These are phyloP conservation scores for Adoxophyes honmai DNA, from an alignment of 1,140 invertebrate genomes.

Conservation along the genomic window DNA sequence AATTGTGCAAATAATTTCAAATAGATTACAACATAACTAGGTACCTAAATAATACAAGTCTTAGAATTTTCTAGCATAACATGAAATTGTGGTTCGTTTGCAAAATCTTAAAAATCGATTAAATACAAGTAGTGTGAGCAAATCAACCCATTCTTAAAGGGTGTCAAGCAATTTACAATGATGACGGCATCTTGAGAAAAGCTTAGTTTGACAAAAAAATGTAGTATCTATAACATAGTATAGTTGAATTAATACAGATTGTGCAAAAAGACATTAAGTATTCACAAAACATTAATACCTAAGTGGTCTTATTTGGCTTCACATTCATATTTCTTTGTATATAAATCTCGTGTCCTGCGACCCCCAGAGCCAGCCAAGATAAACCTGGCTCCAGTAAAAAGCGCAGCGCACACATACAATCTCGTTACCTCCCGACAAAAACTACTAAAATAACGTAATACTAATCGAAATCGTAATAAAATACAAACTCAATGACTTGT, in stretches of 20 bases:
- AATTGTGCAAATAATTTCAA: slow-evolving; percentile 7
- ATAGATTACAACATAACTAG: slow-evolving; percentile 7
- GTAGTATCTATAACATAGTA: too few relatives aligned
- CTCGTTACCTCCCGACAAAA: background rate
- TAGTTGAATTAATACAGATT: background rate
- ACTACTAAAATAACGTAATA: background rate
- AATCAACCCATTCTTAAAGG: too few relatives aligned
- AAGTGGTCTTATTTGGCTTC: slow-evolving; percentile 22
- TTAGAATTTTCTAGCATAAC: background rate
- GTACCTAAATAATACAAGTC: slow-evolving; percentile 4
- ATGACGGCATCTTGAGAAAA: too few relatives aligned
- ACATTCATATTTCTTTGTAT: slow-evolving; percentile 5
- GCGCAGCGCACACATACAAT: background rate
- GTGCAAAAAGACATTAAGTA: slow-evolving; percentile 11
- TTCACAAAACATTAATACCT: slow-evolving; percentile 16
- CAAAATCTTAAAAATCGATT: too few relatives aligned
- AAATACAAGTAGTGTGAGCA: too few relatives aligned
- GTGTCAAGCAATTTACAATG: too few relatives aligned
- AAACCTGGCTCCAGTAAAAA: background rate
- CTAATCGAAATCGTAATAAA: slow-evolving; percentile 24
- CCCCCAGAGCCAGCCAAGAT: too few relatives aligned
- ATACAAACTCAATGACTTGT: slow-evolving; percentile 55
- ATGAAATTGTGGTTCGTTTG: too few relatives aligned
- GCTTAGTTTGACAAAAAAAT: too few relatives aligned
- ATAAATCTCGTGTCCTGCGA: background rate